A percentile compares a stretch with the other conserved stretches of the same genome.
Conservation (phyloP, 2,888 invertebrate species). For the Idaea biselata region DNA sequence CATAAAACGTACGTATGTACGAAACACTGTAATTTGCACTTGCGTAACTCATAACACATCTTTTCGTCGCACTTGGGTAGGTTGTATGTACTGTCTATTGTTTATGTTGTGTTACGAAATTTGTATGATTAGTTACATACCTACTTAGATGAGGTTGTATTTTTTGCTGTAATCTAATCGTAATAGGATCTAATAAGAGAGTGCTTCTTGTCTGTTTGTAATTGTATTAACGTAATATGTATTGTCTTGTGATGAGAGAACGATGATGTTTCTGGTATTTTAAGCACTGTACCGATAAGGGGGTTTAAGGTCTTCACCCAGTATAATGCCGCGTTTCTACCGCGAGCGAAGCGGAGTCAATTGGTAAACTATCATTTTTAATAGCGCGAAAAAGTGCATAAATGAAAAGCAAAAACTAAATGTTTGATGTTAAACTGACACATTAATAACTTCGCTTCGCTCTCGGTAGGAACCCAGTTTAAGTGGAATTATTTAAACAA, state of each 20-base stretch:
- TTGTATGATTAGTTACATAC: not conserved
- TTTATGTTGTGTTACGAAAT: not conserved
- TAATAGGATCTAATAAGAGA: not conserved
- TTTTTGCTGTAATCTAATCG: not conserved
- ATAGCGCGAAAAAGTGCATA: too few species aligned
- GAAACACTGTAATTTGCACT: not conserved
- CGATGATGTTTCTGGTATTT: not conserved
- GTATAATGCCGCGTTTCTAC: not conserved
- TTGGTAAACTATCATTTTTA: too few species aligned
- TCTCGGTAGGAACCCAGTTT: too few species aligned
- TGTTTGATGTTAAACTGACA: too few species aligned
- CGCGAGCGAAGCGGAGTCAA: not conserved
- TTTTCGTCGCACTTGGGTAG: not conserved
- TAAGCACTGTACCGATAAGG: not conserved
- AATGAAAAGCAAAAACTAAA: too few species aligned
- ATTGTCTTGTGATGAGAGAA: constrained; percentile 10
- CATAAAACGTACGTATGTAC: not conserved
- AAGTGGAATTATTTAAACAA: too few species aligned
- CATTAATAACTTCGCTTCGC: too few species aligned
- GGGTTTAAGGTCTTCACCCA: not conserved
- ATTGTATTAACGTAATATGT: constrained; percentile 6
- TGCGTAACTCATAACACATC: constrained; percentile 1
- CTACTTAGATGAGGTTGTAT: not conserved
- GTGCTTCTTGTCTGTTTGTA: not conserved
- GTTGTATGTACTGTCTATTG: not conserved